A percentile compares a stretch with the other conserved stretches of the same genome.
Evolutionary conservation across 2,113 vertebrate genomes (phyloP).

Genomic region (Mustela nigripes): DNA sequence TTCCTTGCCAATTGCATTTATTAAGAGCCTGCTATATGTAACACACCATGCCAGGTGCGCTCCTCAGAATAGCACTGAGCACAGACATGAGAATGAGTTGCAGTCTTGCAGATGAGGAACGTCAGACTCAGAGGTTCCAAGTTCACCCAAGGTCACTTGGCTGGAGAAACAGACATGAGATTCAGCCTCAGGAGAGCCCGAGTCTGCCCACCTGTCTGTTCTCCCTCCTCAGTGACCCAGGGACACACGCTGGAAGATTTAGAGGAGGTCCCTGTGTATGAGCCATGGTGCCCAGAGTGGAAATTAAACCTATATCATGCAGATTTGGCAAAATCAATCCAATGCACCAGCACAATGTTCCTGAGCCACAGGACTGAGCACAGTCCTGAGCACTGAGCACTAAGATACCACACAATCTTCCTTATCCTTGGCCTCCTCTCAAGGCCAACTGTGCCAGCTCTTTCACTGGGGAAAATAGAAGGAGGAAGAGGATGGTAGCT

Average conservation of each 20-base stretch:
- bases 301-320: not conserved
- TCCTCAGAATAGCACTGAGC: not conserved
- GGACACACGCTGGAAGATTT: not conserved
- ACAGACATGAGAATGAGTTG: not conserved
- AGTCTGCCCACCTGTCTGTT: not conserved
- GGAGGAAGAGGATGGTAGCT: not conserved
- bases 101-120: not conserved
- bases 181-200: not conserved
- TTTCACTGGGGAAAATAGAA: not conserved
- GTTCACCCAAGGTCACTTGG: not conserved
- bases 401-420: not conserved
- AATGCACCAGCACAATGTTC: not conserved
- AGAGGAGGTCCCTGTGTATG: not conserved
- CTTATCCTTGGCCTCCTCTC: not conserved
- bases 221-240: not conserved
- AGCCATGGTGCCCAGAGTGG: not conserved
- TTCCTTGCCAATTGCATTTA: not conserved
- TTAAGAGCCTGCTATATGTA: not conserved
- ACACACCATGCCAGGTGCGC: not conserved
- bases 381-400: not conserved
- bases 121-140: not conserved
- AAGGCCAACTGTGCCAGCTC: not conserved
- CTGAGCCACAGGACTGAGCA: not conserved
- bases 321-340: not conserved
- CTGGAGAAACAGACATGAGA: not conserved